A percentile compares a stretch with the other conserved stretches of the same genome.
phyloP scores from a whole-genome alignment of 2,797 vertebrate genomes.

The Anguilla pacifica region DNA sequence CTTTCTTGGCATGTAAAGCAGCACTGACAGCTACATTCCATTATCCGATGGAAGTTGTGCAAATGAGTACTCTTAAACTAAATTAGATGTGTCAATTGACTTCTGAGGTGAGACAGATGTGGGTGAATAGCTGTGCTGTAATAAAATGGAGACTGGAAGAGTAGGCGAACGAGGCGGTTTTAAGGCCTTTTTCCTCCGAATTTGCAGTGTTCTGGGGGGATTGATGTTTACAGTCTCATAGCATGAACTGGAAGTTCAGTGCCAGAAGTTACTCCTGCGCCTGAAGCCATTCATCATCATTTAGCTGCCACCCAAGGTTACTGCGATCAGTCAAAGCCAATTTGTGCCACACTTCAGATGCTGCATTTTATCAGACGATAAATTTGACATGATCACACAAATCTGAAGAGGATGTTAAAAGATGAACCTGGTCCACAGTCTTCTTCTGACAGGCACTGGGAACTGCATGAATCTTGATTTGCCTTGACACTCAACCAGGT shows the following conservation, averaged over 20 bases:
- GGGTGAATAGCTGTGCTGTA: not conserved
- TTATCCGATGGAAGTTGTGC: slow-evolving; percentile 18
- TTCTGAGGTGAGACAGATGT: slow-evolving; percentile 26
- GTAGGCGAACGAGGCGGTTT: not conserved
- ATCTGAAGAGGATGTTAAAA: slow-evolving; percentile 16
- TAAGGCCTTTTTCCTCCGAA: not conserved
- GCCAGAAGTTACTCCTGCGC: not conserved
- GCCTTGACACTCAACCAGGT: slow-evolving; percentile 7
- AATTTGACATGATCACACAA: slow-evolving; percentile 23
- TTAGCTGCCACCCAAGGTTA: slow-evolving; percentile 19
- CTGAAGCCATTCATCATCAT: slow-evolving; percentile 23
- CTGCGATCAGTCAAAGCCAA: slow-evolving; percentile 21
- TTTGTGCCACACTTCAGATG: not conserved
- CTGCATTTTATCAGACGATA: slow-evolving; percentile 23
- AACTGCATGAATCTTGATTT: slow-evolving; percentile 13
- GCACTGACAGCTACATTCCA: slow-evolving; percentile 21
- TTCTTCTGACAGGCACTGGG: not conserved
- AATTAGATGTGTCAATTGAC: slow-evolving; percentile 33
- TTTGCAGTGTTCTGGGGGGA: not conserved
- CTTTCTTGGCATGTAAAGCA: slow-evolving; percentile 17
- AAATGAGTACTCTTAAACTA: slow-evolving; percentile 26
- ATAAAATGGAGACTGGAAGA: not conserved
- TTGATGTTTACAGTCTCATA: not conserved
- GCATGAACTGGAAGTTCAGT: not conserved
- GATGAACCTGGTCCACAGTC: slow-evolving; percentile 4